These are phyloP conservation scores for Lethenteron camtschaticum DNA, from an alignment of 2,113 vertebrate species.

Conservation along the genomic window DNA sequence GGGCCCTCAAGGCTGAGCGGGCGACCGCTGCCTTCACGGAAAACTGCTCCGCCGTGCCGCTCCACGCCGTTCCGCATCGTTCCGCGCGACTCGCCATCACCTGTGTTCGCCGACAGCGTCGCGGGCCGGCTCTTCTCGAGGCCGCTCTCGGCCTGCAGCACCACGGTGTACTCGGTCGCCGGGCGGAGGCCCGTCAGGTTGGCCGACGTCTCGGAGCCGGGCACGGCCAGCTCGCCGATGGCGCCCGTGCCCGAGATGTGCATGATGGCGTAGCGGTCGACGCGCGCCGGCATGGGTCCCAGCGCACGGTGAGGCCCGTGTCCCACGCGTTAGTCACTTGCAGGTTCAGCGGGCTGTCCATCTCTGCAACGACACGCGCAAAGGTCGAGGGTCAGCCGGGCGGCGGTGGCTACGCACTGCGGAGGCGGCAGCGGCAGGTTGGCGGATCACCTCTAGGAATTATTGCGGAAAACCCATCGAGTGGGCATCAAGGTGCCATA, in stretches of 20 bases:
- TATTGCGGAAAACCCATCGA: too few relatives aligned
- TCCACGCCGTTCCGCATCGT: too few relatives aligned
- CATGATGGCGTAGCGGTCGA: conserved; percentile 73
- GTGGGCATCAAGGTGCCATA: too few relatives aligned
- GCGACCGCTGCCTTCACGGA: background rate
- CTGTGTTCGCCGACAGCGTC: conserved; percentile 81
- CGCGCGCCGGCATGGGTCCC: conserved; percentile 65
- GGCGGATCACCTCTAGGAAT: too few relatives aligned
- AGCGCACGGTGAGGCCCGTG: conserved; percentile 59
- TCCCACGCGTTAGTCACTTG: conserved; percentile 67
- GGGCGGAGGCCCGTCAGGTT: conserved; percentile 62
- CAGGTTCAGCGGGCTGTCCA: conserved; percentile 63
- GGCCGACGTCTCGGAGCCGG: conserved; percentile 33
- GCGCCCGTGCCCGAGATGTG: conserved; percentile 57
- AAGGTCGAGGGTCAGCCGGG: too few relatives aligned
- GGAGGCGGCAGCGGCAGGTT: too few relatives aligned
- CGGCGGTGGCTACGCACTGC: too few relatives aligned
- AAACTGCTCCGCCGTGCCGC: background rate
- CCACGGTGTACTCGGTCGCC: conserved; percentile 72
- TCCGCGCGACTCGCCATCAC: conserved; percentile 19
- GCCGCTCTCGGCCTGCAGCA: conserved; percentile 57
- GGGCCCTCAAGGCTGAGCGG: background rate
- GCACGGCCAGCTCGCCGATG: conserved; percentile 50
- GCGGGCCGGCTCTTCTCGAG: conserved; percentile 64
- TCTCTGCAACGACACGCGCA: conserved; percentile 23